These are phyloP conservation scores for Drosophila santomea DNA, from an alignment of 1,140 invertebrate genomes.

Conservation along the genomic window DNA sequence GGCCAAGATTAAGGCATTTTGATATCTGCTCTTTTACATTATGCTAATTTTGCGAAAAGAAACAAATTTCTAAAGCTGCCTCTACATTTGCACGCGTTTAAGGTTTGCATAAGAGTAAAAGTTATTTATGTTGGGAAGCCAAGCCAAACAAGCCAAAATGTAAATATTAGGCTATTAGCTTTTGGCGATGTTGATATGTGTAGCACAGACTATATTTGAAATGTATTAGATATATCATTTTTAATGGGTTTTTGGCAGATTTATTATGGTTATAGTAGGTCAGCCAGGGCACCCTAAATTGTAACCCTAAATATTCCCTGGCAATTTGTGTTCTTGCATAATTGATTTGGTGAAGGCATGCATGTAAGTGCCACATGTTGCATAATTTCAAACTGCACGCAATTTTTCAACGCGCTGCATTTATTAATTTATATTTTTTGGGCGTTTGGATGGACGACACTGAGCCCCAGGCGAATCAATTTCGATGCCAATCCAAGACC, in stretches of 20 bases:
- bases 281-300: slow-evolving; percentile 2
- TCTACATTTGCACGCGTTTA: slow-evolving; percentile 55
- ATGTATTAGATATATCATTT: slow-evolving; percentile 20
- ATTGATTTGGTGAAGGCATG: slow-evolving; percentile 50
- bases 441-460: slow-evolving; percentile 23
- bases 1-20: slow-evolving; percentile 2
- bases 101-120: slow-evolving; percentile 72
- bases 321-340: slow-evolving; percentile 32
- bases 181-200: slow-evolving; percentile 4
- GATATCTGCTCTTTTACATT: slow-evolving; percentile 17
- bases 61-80: slow-evolving; percentile 67
- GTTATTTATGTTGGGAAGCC: slow-evolving; percentile 66
- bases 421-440: slow-evolving; percentile 63
- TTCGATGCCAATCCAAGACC: slow-evolving; percentile 26
- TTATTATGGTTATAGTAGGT: slow-evolving; percentile 22
- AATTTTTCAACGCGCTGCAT: slow-evolving; percentile 44
- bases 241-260: slow-evolving; percentile 45
- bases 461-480: slow-evolving; percentile 37
- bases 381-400: slow-evolving; percentile 55
- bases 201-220: neutral
- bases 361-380: slow-evolving; percentile 64
- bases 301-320: neutral
- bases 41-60: slow-evolving; percentile 38
- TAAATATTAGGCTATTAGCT: slow-evolving; percentile 24
- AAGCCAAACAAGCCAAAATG: slow-evolving; percentile 6